Conservation (phyloP, 1,140 invertebrate genomes). For the Potamilus streckersoni region DNA sequence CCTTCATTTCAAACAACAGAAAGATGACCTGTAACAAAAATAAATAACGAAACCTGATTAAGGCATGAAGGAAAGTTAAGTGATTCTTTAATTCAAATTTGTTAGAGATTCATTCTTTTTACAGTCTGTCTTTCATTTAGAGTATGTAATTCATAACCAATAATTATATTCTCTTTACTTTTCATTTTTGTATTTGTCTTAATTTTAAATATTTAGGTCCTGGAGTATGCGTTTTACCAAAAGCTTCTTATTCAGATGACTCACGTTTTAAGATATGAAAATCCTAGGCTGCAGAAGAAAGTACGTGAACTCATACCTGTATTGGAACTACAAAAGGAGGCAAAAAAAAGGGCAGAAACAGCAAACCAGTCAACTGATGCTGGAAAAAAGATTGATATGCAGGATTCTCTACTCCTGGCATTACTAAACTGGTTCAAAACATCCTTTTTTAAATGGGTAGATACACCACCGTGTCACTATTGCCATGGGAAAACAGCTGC, state of each 20-base stretch:
- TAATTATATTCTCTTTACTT: slow-evolving; percentile 2
- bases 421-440: slow-evolving; percentile 91
- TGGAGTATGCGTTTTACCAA: slow-evolving; percentile 68
- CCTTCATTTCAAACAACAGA: too few relatives aligned
- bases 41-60: too few relatives aligned
- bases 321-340: slow-evolving; percentile 48
- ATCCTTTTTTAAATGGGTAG: slow-evolving; percentile 92
- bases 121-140: neutral
- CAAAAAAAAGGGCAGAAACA: slow-evolving; percentile 40
- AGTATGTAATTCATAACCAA: neutral
- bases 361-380: slow-evolving; percentile 24
- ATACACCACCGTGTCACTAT: slow-evolving; percentile 78
- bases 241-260: slow-evolving; percentile 54
- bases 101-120: neutral
- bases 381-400: slow-evolving; percentile 57
- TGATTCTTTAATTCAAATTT: too few relatives aligned
- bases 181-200: slow-evolving; percentile 2
- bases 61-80: too few relatives aligned
- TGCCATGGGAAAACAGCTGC: slow-evolving; percentile 75
- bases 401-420: slow-evolving; percentile 84
- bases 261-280: slow-evolving; percentile 66
- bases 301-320: slow-evolving; percentile 63
- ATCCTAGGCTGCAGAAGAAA: slow-evolving; percentile 58
- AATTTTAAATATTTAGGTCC: slow-evolving; percentile 45
- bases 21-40: too few relatives aligned